phyloP scores from a whole-genome alignment of 2,888 invertebrate genomes.

The Lagria hirta region DNA sequence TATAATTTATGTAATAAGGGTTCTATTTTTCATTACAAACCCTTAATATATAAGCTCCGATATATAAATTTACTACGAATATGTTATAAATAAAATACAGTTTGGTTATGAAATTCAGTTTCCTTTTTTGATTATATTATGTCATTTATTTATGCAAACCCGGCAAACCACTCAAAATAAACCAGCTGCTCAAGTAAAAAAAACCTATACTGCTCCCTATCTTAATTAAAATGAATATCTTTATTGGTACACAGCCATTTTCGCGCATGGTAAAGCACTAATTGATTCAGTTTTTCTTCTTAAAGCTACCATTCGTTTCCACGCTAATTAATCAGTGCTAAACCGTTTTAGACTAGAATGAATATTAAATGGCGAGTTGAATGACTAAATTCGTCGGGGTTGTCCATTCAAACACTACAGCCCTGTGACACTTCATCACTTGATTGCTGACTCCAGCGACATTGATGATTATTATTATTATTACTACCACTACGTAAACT shows the following conservation, averaged over 20 bases:
- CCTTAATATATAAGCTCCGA: constrained; percentile 14
- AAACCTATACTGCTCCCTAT: constrained; percentile 31
- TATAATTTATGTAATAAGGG: constrained; percentile 16
- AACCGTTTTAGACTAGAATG: constrained; percentile 44
- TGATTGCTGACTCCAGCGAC: constrained; percentile 58
- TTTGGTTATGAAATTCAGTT: constrained; percentile 10
- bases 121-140: constrained; percentile 5
- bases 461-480: constrained; percentile 51
- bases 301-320: constrained; percentile 13
- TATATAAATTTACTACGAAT: constrained; percentile 18
- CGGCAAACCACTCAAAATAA: constrained; percentile 12
- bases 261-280: constrained; percentile 37
- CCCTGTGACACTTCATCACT: constrained; percentile 59
- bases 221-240: constrained; percentile 39
- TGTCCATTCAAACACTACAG: constrained; percentile 56
- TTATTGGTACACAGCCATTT: constrained; percentile 54
- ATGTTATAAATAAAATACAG: constrained; percentile 28
- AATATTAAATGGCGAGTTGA: constrained; percentile 46
- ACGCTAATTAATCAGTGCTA: constrained; percentile 21
- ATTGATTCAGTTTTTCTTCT: constrained; percentile 16
- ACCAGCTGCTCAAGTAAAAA: constrained; percentile 21
- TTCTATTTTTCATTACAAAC: too few relatives aligned
- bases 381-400: constrained; percentile 31
- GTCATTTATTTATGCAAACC: constrained; percentile 14
- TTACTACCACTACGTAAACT: constrained; percentile 57